These are phyloP conservation scores for Pseudotriccus pelzelni DNA, from an alignment of 2,797 vertebrate genomes.

Conservation along the genomic window DNA sequence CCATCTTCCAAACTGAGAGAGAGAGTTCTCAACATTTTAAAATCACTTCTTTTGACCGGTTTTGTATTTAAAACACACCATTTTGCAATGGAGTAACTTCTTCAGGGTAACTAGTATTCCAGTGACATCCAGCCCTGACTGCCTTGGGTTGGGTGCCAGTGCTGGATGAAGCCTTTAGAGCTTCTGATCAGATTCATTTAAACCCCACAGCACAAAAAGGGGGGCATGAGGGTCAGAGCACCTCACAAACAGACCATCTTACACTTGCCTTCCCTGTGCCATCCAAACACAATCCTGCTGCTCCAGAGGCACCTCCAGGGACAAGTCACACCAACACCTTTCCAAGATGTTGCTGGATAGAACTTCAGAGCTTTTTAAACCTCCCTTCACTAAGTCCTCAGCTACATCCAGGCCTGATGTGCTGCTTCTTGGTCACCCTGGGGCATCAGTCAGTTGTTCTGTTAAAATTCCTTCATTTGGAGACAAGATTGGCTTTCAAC, in stretches of 20 bases:
- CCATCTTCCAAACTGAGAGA: neutral
- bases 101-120: neutral
- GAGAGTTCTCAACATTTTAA: neutral
- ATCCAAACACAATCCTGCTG: neutral
- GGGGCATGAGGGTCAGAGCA: fast-evolving
- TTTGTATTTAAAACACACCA: neutral
- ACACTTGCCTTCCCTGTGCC: neutral
- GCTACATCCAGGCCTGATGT: neutral
- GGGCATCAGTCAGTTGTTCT: neutral
- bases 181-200: neutral
- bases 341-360: neutral
- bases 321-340: neutral
- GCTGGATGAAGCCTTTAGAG: neutral
- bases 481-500: neutral
- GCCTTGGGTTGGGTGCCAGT: neutral
- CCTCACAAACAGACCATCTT: neutral
- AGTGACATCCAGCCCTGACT: neutral
- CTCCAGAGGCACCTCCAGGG: neutral
- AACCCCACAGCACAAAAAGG: neutral
- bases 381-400: neutral
- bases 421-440: neutral
- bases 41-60: neutral
- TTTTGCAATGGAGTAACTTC: neutral
- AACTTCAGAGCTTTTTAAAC: neutral
- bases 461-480: neutral